Evolutionary conservation across 2,888 invertebrate species (phyloP).

Genomic region (Helicoverpa assulta): DNA sequence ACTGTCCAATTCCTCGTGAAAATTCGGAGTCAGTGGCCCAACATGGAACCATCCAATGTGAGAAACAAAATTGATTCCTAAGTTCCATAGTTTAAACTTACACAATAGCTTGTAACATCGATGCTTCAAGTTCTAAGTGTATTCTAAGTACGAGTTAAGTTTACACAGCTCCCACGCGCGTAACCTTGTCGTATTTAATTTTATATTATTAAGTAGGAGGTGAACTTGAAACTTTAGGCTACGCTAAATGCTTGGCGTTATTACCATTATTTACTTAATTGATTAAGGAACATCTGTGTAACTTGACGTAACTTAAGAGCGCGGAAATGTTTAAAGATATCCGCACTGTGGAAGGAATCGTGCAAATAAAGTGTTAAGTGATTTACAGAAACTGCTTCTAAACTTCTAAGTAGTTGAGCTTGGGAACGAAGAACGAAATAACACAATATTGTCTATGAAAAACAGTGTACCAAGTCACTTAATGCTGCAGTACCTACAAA

Average conservation of each 20-base stretch:
- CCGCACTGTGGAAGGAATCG: not conserved
- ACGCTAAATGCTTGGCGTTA: slow-evolving; percentile 42
- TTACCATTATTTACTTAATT: slow-evolving; percentile 42
- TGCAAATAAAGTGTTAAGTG: not conserved
- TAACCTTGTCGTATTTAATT: slow-evolving; percentile 55
- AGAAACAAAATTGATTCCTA: not conserved
- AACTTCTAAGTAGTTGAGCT: too few relatives aligned
- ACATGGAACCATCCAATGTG: not conserved
- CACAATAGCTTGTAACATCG: not conserved
- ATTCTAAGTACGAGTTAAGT: slow-evolving; percentile 33
- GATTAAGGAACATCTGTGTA: slow-evolving; percentile 35
- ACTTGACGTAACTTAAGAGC: slow-evolving; percentile 39
- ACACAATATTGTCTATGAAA: too few relatives aligned
- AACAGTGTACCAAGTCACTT: too few relatives aligned
- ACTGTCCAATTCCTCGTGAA: too few relatives aligned
- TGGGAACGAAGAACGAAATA: too few relatives aligned
- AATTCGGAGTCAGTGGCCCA: too few relatives aligned
- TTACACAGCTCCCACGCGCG: slow-evolving; percentile 41
- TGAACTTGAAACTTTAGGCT: slow-evolving; percentile 53
- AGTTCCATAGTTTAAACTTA: not conserved
- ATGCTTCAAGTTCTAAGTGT: slow-evolving; percentile 11
- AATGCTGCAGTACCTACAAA: too few relatives aligned
- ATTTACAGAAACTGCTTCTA: too few relatives aligned
- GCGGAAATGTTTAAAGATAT: slow-evolving; percentile 32
- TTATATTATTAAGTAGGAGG: slow-evolving; percentile 60